Conservation (phyloP, 2,113 vertebrate species). For the Chaetops frenatus region DNA sequence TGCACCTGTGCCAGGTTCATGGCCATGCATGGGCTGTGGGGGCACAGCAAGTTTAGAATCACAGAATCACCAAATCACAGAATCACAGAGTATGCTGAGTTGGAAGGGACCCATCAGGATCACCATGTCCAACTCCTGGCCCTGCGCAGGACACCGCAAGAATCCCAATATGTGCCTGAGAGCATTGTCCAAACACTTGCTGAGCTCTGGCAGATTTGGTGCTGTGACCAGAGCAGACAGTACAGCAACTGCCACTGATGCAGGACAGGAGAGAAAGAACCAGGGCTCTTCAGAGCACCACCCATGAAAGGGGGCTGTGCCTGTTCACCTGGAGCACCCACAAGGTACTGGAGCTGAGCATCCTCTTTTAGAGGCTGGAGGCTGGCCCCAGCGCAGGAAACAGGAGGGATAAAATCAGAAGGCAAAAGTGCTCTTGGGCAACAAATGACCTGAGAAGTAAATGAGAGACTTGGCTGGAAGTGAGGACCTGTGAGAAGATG, state of each 20-base stretch:
- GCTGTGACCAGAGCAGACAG: not conserved
- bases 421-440: not conserved
- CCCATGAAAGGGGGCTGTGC: fast-evolving
- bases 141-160: not conserved
- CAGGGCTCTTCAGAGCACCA: not conserved
- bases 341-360: fast-evolving
- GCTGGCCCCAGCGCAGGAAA: fast-evolving
- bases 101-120: not conserved
- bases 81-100: not conserved
- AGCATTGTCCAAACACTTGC: not conserved
- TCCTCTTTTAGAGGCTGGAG: not conserved
- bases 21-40: fast-evolving
- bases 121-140: not conserved
- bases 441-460: not conserved
- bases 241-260: fast-evolving
- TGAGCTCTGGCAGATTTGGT: not conserved
- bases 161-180: not conserved
- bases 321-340: fast-evolving
- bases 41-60: not conserved
- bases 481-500: not conserved
- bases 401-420: not conserved
- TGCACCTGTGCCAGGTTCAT: fast-evolving
- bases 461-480: fast-evolving
- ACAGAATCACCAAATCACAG: not conserved
- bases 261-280: not conserved